Percentiles rank a stretch among this genome's conserved stretches.
Evolutionary conservation across 2,797 vertebrate species (phyloP).

Genomic region (Fundulus diaphanus): DNA sequence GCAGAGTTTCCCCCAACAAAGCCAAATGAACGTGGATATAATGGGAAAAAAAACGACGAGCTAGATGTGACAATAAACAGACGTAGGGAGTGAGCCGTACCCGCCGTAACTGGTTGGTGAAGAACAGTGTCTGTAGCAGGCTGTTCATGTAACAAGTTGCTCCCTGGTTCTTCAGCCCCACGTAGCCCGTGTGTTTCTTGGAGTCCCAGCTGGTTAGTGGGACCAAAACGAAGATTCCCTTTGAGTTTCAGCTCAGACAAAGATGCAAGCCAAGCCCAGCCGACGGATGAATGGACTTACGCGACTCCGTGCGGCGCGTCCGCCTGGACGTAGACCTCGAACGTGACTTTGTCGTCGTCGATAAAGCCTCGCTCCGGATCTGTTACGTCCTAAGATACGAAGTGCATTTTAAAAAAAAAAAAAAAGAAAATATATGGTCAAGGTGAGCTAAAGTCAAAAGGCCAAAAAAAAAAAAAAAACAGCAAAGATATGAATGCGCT

Average conservation of each 20-base stretch:
- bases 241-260: neutral
- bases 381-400: slow-evolving; percentile 91
- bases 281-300: slow-evolving; percentile 80
- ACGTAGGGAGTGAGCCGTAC: slow-evolving; percentile 72
- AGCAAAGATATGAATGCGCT: neutral
- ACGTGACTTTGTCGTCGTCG: slow-evolving; percentile 98
- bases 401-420: neutral
- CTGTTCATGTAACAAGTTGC: slow-evolving; percentile 99
- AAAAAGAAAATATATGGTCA: neutral
- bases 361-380: slow-evolving; percentile 97
- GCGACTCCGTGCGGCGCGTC: slow-evolving; percentile 98
- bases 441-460: neutral
- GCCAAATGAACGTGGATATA: neutral
- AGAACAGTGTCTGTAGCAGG: slow-evolving; percentile 97
- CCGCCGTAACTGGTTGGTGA: slow-evolving; percentile 98
- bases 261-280: neutral
- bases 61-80: neutral
- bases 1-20: neutral
- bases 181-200: slow-evolving; percentile 99
- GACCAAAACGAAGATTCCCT: neutral
- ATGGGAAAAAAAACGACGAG: too few species aligned
- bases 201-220: slow-evolving; percentile 92
- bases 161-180: slow-evolving; percentile 98
- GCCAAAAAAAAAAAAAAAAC: neutral
- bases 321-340: slow-evolving; percentile 98